These are phyloP conservation scores for Hofmannophila pseudospretella DNA, from an alignment of 2,888 invertebrate species.

Conservation along the genomic window DNA sequence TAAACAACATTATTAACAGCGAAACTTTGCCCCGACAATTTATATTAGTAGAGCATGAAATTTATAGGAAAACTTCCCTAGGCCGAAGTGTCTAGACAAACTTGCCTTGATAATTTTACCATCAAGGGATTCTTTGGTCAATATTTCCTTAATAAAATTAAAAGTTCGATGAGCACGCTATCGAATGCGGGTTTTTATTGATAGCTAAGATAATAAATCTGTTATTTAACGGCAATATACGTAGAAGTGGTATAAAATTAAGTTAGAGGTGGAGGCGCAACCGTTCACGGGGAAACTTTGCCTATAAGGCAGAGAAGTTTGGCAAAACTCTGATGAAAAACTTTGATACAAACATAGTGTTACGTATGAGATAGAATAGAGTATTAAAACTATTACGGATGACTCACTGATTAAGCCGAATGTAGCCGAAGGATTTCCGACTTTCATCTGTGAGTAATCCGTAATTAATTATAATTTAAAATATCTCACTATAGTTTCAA, in stretches of 20 bases:
- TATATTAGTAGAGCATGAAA: constrained; percentile 19
- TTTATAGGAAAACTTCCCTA: constrained; percentile 44
- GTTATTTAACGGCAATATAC: no score
- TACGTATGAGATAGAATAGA: neutral
- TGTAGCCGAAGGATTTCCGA: no score
- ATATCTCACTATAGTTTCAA: no score
- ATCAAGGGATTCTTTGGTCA: constrained; percentile 23
- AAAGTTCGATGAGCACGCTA: no score
- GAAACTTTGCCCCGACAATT: constrained; percentile 15
- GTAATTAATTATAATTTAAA: no score
- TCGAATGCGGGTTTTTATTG: no score
- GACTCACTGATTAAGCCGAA: no score
- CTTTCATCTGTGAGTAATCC: no score
- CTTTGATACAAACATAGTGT: constrained; percentile 23
- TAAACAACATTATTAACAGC: constrained; percentile 12
- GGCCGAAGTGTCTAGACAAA: constrained; percentile 25
- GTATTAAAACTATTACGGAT: no score
- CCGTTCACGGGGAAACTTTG: constrained; percentile 26
- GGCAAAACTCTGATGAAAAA: constrained; percentile 30
- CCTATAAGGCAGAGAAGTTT: constrained; percentile 16
- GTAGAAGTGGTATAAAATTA: no score
- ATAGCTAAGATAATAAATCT: no score
- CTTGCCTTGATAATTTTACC: constrained; percentile 21
- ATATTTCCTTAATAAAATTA: neutral
- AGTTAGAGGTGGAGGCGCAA: neutral